These are phyloP conservation scores for Scortum barcoo DNA, from an alignment of 2,113 vertebrate genomes.

Conservation along the genomic window DNA sequence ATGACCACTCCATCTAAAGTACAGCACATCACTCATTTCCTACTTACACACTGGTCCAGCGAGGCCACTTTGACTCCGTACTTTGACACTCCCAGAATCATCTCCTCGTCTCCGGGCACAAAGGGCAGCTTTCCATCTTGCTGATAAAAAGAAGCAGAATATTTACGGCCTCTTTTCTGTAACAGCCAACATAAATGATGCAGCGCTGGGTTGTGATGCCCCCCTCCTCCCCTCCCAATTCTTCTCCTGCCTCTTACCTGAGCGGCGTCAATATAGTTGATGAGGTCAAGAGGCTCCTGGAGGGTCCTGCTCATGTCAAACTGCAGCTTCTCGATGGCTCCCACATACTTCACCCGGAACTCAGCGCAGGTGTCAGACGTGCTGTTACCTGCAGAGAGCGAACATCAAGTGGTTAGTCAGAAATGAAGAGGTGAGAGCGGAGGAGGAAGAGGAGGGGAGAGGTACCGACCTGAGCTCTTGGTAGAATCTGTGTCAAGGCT, in stretches of 20 bases:
- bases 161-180: not conserved
- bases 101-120: conserved; percentile 94
- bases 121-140: conserved; percentile 98
- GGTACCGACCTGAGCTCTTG: conserved; percentile 93
- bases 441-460: not conserved
- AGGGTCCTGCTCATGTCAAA: conserved; percentile 90
- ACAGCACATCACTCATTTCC: not conserved
- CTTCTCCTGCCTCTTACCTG: conserved; percentile 86
- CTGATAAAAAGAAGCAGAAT: conserved; percentile 83
- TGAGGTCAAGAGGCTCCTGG: conserved; percentile 93
- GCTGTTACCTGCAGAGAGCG: conserved; percentile 84
- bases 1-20: conserved; percentile 2
- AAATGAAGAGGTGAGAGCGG: not conserved
- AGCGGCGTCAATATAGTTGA: conserved; percentile 96
- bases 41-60: conserved; percentile 94
- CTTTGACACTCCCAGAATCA: conserved; percentile 95
- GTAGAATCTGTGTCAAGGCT: conserved; percentile 98
- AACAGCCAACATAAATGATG: not conserved
- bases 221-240: no score
- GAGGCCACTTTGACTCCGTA: conserved; percentile 96
- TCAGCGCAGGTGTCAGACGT: conserved; percentile 92
- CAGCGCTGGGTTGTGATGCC: no score
- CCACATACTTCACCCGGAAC: conserved; percentile 96
- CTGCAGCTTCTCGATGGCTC: conserved; percentile 92
- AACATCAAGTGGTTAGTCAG: not conserved